Percentiles rank a stretch among this genome's conserved stretches.
Conservation (phyloP, 2,113 vertebrate species). For the Archilochus colubris region DNA sequence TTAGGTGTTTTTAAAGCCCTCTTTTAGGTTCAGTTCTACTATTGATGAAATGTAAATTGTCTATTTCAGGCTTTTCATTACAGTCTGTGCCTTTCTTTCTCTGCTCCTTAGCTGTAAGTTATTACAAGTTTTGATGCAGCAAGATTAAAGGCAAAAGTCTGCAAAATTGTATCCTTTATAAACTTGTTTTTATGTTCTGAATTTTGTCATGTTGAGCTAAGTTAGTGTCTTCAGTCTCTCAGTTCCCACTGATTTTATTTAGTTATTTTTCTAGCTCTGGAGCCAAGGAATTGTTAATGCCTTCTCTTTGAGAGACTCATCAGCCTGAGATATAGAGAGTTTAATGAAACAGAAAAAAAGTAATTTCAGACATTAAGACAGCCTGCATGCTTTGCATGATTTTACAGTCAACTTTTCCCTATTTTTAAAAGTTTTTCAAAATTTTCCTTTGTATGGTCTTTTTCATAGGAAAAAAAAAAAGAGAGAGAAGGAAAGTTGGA, state of each 20-base stretch:
- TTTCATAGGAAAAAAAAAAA: not conserved
- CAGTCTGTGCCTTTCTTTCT: not conserved
- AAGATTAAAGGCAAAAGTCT: not conserved
- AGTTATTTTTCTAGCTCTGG: not conserved
- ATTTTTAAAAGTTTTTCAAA: not conserved
- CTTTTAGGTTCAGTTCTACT: not conserved
- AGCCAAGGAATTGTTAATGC: not conserved
- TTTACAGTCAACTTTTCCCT: not conserved
- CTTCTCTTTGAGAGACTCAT: not conserved
- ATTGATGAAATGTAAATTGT: not conserved
- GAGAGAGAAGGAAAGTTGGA: not conserved
- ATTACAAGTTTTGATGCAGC: not conserved
- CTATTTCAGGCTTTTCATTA: not conserved
- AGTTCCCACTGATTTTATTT: not conserved
- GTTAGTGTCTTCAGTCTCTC: not conserved
- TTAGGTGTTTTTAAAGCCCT: not conserved
- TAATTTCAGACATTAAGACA: not conserved
- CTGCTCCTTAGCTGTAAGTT: not conserved
- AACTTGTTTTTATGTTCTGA: not conserved
- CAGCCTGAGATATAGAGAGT: not conserved
- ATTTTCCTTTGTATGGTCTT: not conserved
- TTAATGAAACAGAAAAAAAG: not conserved
- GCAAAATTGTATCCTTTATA: not conserved
- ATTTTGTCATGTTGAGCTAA: not conserved
- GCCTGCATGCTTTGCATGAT: not conserved